These are phyloP conservation scores for Arctocebus calabarensis DNA, from an alignment of 2,797 vertebrate genomes.

Conservation along the genomic window DNA sequence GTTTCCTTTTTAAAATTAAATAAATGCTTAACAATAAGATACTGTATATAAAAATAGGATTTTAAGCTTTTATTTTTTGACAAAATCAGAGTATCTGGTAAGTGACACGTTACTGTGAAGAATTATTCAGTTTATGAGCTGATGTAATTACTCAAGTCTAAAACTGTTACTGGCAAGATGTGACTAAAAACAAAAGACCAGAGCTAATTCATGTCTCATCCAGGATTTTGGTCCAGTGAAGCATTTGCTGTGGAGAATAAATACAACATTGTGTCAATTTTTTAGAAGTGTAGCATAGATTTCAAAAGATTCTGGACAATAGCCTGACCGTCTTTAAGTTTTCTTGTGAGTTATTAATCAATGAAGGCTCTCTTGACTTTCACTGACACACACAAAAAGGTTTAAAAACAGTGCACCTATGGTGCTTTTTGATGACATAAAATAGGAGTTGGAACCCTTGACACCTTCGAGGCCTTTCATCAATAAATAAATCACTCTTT, in stretches of 20 bases:
- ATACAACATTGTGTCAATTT: neutral
- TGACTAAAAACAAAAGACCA: constrained; percentile 41
- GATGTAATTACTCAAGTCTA: neutral
- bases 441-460: neutral
- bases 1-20: constrained; percentile 27
- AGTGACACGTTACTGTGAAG: neutral
- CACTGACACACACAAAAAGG: neutral
- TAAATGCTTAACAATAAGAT: constrained; percentile 3
- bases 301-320: neutral
- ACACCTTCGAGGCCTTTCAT: neutral
- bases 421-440: neutral
- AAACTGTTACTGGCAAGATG: neutral
- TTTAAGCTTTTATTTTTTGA: neutral
- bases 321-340: neutral
- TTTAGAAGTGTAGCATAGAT: neutral
- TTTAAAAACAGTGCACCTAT: neutral
- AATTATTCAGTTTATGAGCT: constrained; percentile 28
- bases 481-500: neutral
- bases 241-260: constrained; percentile 7
- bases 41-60: neutral
- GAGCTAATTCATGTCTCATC: neutral
- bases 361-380: neutral
- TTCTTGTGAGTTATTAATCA: constrained; percentile 31
- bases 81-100: constrained; percentile 13
- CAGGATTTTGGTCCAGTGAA: neutral